Conservation (phyloP, 2,888 invertebrate genomes). For the Mycalesis mineus region DNA sequence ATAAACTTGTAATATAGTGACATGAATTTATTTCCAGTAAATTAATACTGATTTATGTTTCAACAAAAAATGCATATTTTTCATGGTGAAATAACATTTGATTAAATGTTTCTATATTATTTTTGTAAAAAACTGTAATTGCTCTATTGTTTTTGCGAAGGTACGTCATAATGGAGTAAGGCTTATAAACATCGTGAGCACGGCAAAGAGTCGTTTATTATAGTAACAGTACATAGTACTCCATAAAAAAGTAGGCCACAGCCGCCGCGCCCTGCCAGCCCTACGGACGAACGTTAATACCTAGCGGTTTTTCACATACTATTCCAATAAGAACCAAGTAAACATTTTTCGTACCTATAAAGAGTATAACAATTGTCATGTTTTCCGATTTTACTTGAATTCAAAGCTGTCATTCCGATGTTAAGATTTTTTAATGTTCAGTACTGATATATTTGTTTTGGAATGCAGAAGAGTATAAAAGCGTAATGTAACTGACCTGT, state of each 20-base stretch:
- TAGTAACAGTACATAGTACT: constrained; percentile 19
- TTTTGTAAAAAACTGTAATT: too few relatives aligned
- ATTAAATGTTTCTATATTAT: too few relatives aligned
- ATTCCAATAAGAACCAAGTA: constrained; percentile 25
- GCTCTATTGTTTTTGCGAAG: too few relatives aligned
- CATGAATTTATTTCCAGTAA: too few relatives aligned
- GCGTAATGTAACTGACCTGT: constrained; percentile 49
- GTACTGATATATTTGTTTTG: neutral
- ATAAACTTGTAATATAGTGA: too few relatives aligned
- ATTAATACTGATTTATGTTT: too few relatives aligned
- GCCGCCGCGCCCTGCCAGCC: constrained; percentile 66
- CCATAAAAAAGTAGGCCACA: constrained; percentile 57
- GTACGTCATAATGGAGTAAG: too few relatives aligned
- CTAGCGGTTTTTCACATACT: constrained; percentile 9
- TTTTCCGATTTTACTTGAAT: neutral
- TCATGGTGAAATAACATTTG: too few relatives aligned
- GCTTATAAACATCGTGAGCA: constrained; percentile 16
- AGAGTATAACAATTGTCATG: too few relatives aligned
- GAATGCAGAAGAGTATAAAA: neutral
- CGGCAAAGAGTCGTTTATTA: constrained; percentile 25
- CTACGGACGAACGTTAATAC: constrained; percentile 11
- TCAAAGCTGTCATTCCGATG: neutral
- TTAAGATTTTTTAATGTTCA: neutral
- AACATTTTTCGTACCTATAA: neutral
- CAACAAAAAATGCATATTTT: too few relatives aligned